These are phyloP conservation scores for Atethmia centrago DNA, from an alignment of 2,888 invertebrate species.

Conservation along the genomic window DNA sequence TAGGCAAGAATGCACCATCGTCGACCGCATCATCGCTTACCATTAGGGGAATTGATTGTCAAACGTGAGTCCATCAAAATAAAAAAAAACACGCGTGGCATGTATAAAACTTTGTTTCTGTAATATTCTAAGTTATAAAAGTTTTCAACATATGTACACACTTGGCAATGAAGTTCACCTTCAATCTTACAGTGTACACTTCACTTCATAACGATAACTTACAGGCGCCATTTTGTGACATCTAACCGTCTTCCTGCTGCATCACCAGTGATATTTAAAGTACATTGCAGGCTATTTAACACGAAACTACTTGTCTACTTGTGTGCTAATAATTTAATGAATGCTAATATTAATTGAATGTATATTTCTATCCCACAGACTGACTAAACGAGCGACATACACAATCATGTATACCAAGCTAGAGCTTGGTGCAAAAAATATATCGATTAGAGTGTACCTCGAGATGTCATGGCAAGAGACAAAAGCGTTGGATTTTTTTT, in stretches of 20 bases:
- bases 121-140: slow-evolving; percentile 4
- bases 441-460: too few species aligned
- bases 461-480: slow-evolving; percentile 1
- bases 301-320: slow-evolving; percentile 14
- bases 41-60: too few species aligned
- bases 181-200: slow-evolving; percentile 1
- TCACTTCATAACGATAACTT: slow-evolving; percentile 17
- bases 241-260: slow-evolving; percentile 5
- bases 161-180: background rate
- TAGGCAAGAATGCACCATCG: background rate
- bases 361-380: slow-evolving; percentile 14
- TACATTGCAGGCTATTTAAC: slow-evolving; percentile 40
- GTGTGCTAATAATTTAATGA: slow-evolving; percentile 6
- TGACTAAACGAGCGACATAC: slow-evolving; percentile 3
- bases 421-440: too few species aligned
- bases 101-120: background rate
- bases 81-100: too few species aligned
- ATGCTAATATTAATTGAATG: slow-evolving; percentile 44
- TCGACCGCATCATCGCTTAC: background rate
- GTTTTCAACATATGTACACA: slow-evolving; percentile 8
- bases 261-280: slow-evolving; percentile 32
- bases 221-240: slow-evolving; percentile 28
- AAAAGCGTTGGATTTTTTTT: too few species aligned
- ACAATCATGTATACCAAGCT: slow-evolving; percentile 3
- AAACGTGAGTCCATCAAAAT: background rate